phyloP scores from a whole-genome alignment of 2,888 invertebrate genomes.

The Peribatodes rhomboidaria region DNA sequence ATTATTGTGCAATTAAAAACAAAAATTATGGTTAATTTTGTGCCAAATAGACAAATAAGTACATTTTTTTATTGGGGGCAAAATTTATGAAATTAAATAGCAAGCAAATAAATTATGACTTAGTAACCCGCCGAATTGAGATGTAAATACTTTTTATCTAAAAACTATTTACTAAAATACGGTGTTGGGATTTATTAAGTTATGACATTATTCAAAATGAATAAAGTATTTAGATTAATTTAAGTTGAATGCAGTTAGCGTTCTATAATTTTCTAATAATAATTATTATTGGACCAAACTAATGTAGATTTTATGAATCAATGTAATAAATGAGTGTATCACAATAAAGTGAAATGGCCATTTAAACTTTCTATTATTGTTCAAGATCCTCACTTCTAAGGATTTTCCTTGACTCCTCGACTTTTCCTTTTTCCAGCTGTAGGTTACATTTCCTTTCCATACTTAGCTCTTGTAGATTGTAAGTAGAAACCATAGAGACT shows the following conservation, averaged over 20 bases:
- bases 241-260: slow-evolving; percentile 75
- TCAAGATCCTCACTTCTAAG: background rate
- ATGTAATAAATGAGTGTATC: slow-evolving; percentile 52
- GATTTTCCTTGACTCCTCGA: background rate
- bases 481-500: too few species aligned
- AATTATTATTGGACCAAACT: slow-evolving; percentile 77
- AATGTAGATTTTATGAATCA: slow-evolving; percentile 75
- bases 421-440: background rate
- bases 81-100: slow-evolving; percentile 69
- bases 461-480: too few species aligned
- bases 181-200: slow-evolving; percentile 68
- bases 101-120: slow-evolving; percentile 53
- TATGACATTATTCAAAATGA: slow-evolving; percentile 41
- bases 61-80: slow-evolving; percentile 78
- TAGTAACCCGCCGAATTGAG: slow-evolving; percentile 63
- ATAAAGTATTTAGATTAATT: slow-evolving; percentile 45
- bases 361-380: slow-evolving; percentile 54
- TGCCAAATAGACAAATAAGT: slow-evolving; percentile 80
- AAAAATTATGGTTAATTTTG: slow-evolving; percentile 69
- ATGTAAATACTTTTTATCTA: slow-evolving; percentile 63
- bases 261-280: slow-evolving; percentile 57
- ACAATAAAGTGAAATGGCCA: slow-evolving; percentile 73
- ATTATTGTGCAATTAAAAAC: slow-evolving; percentile 41
- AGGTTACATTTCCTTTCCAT: too few species aligned
- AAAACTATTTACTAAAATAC: slow-evolving; percentile 56